These are phyloP conservation scores for Drosophila elegans DNA, from an alignment of 1,140 invertebrate genomes.

Conservation along the genomic window DNA sequence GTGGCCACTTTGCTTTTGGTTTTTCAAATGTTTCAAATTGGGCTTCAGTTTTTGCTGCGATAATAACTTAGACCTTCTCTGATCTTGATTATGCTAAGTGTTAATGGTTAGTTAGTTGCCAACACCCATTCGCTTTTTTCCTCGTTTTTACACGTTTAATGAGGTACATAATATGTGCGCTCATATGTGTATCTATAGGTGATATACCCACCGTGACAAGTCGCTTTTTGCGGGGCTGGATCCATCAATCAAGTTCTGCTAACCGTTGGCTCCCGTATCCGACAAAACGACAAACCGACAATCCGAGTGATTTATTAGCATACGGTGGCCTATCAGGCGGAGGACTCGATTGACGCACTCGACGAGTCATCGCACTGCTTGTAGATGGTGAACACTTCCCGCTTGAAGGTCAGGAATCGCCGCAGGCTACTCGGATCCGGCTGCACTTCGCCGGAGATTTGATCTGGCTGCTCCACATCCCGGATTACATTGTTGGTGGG, in stretches of 20 bases:
- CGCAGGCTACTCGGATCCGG: conserved; percentile 16
- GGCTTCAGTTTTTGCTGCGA: neutral
- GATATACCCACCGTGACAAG: conserved; percentile 31
- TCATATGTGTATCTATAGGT: conserved; percentile 9
- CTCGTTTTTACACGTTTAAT: conserved; percentile 24
- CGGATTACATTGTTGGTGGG: neutral
- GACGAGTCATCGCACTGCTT: conserved; percentile 30
- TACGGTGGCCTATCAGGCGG: conserved; percentile 26
- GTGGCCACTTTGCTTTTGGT: no score
- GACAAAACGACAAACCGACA: conserved; percentile 7
- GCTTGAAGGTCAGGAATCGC: conserved; percentile 23
- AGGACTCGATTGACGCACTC: conserved; percentile 58
- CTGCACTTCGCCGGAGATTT: neutral
- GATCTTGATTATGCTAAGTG: neutral
- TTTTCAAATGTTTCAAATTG: no score
- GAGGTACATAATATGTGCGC: conserved; percentile 30
- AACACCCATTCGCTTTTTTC: conserved; percentile 24
- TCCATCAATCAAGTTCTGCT: conserved; percentile 60
- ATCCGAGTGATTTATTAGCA: conserved; percentile 51
- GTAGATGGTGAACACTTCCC: conserved; percentile 42
- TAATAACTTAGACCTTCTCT: conserved; percentile 11
- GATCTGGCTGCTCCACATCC: conserved; percentile 5
- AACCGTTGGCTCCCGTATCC: conserved; percentile 41
- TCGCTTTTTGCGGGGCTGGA: conserved; percentile 17
- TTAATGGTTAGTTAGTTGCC: conserved; percentile 15